Conservation (phyloP, 1,140 invertebrate species). For the Cyclina sinensis region DNA sequence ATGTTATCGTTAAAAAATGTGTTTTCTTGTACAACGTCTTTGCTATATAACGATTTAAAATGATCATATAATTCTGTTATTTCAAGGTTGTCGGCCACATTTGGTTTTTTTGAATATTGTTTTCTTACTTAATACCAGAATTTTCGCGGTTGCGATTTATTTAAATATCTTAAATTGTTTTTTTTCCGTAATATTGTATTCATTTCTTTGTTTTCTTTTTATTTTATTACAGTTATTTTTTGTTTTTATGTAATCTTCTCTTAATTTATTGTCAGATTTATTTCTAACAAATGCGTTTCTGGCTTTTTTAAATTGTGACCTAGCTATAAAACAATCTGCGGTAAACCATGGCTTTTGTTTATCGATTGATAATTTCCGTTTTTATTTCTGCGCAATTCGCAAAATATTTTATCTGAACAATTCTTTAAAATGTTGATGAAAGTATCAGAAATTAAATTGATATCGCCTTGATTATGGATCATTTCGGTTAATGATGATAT, state of each 20-base stretch:
- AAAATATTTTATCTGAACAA: not conserved
- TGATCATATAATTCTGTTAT: not conserved
- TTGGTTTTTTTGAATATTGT: not conserved
- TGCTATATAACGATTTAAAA: slow-evolving; percentile 1
- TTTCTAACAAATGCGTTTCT: not conserved
- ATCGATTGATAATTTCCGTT: not conserved
- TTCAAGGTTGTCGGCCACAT: not conserved
- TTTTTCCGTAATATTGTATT: not conserved
- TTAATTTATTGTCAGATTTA: not conserved
- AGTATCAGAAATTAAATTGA: not conserved
- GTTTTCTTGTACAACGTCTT: not conserved
- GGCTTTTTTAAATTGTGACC: not conserved
- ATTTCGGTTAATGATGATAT: not conserved
- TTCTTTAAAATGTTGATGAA: not conserved
- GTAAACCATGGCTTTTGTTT: slow-evolving; percentile 24
- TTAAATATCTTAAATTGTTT: not conserved
- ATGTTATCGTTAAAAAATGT: not conserved
- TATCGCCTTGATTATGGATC: not conserved
- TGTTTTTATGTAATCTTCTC: not conserved
- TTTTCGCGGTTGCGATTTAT: not conserved
- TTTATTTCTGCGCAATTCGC: not conserved
- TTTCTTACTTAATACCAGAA: not conserved
- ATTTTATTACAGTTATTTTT: not conserved
- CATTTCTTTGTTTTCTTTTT: not conserved
- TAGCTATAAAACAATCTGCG: not conserved